Base-by-base conservation (phyloP, 2,113 vertebrate species). In the Lathamus discolor region DNA sequence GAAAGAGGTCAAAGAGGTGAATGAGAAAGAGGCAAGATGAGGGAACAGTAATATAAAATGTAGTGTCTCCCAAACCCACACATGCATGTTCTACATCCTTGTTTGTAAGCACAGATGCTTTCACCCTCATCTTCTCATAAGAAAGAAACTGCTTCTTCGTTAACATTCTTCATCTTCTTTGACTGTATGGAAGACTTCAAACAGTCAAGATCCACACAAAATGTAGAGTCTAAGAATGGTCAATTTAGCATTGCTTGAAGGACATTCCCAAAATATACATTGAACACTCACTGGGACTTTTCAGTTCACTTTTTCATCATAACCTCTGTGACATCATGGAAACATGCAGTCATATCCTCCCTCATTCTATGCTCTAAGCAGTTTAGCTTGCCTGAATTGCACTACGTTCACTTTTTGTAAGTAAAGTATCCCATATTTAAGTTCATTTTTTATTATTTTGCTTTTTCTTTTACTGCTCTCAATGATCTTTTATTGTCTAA, bases 401-500 rank as follows among this genome's bases (percentile, higher is more conserved):
- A 93, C 87, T 97, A 94, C 91, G 96, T 97, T 98, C 94, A 87
- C 92, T 97, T 98, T 98, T 98, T 97, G 95, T 95, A 97, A 98
- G 97, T 96, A 97, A 98, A 97, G 96, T 95, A 98, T 96, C 97
- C 57, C 95, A 97, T 98, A 98, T 97, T 98, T 97, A 95, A 98
- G 97, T 97, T 96, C 73, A 92, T 97, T 97, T 95, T 97, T 94
- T 97, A 96, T 98, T 97, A 98, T 98, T 98, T 97, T 96, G 91
- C 93, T 96, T 97, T 97, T 97, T 94, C 89, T 96, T 97, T 98
- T 97, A 93, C 96, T 97, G 97, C 93, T 93, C 96, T 96, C 94
- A 98, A 82, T 97, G 96, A 97, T 97, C 96, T 93, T 97, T 98
- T 97, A 97, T 98, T 98, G 97, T 98, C 95, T 97, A 79, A 98